Percentiles rank a stretch among this genome's conserved stretches.
Evolutionary conservation across 2,113 vertebrate species (phyloP).

Genomic region (Toxostoma redivivum): DNA sequence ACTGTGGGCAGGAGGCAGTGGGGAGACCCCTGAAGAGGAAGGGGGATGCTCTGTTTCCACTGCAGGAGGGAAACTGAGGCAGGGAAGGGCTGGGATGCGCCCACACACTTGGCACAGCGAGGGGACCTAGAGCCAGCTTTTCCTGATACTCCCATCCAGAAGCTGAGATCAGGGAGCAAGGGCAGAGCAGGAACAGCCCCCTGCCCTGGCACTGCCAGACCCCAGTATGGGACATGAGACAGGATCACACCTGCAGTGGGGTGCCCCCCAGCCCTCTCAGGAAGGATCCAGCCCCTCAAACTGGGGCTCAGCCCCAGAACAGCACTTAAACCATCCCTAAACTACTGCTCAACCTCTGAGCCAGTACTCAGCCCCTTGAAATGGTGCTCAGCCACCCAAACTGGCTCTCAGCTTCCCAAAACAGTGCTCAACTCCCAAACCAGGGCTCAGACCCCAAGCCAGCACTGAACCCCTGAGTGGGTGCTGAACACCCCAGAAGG

Average conservation of each 20-base stretch:
- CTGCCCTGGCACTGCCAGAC: background rate
- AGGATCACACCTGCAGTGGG: background rate
- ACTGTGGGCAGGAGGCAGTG: rapidly evolving
- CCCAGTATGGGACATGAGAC: rapidly evolving
- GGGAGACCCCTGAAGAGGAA: background rate
- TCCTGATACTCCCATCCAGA: background rate
- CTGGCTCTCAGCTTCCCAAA: background rate
- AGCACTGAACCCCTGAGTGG: background rate
- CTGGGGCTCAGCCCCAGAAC: background rate
- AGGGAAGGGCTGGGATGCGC: background rate
- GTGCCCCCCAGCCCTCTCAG: background rate
- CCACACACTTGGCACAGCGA: background rate
- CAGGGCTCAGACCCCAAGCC: background rate
- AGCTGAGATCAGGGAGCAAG: background rate
- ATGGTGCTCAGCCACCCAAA: background rate
- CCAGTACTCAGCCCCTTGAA: background rate
- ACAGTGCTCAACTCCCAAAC: background rate
- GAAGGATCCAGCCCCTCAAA: background rate
- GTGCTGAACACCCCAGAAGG: background rate
- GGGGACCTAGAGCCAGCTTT: background rate
- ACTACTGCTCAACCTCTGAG: background rate
- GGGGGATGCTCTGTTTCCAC: background rate
- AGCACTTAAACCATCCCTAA: rapidly evolving
- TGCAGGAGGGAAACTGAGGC: background rate
- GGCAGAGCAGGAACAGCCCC: background rate